phyloP scores from a whole-genome alignment of 2,888 invertebrate genomes.

The Phortica okadai region DNA sequence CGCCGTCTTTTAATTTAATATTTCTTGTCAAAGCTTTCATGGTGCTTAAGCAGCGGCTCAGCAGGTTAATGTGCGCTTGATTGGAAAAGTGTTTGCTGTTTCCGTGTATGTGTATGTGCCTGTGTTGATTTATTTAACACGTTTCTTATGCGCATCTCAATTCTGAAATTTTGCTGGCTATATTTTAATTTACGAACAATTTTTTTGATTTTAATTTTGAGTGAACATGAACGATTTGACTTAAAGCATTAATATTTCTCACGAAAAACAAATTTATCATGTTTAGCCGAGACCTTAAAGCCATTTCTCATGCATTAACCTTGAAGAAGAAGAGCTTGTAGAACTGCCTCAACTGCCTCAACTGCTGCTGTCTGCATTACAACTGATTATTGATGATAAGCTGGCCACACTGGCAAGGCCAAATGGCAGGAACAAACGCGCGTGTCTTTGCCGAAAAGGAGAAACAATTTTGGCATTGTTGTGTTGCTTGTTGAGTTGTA shows the following conservation, averaged over 20 bases:
- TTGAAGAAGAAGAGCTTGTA: not conserved
- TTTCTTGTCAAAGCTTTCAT: constrained; percentile 9
- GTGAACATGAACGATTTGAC: not conserved
- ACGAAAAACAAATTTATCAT: not conserved
- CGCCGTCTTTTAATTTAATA: constrained; percentile 8
- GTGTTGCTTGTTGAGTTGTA: not conserved
- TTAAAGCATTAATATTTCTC: not conserved
- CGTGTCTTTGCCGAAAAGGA: no score
- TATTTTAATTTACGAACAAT: no score
- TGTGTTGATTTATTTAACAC: not conserved
- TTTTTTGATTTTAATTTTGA: no score
- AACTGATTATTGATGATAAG: constrained; percentile 1
- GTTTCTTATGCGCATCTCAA: no score
- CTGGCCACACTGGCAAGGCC: not conserved
- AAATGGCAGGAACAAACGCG: not conserved
- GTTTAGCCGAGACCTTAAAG: not conserved
- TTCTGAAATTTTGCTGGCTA: no score
- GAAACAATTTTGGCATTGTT: not conserved
- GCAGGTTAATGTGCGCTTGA: constrained; percentile 32
- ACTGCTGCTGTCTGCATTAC: not conserved
- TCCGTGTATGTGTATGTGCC: not conserved
- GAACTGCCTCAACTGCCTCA: not conserved
- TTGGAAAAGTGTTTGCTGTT: constrained; percentile 25
- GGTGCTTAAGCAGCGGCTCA: not conserved
- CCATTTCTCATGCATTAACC: not conserved